Evolutionary conservation across 2,113 vertebrate genomes (phyloP).

Genomic region (Gallinago undulata): DNA sequence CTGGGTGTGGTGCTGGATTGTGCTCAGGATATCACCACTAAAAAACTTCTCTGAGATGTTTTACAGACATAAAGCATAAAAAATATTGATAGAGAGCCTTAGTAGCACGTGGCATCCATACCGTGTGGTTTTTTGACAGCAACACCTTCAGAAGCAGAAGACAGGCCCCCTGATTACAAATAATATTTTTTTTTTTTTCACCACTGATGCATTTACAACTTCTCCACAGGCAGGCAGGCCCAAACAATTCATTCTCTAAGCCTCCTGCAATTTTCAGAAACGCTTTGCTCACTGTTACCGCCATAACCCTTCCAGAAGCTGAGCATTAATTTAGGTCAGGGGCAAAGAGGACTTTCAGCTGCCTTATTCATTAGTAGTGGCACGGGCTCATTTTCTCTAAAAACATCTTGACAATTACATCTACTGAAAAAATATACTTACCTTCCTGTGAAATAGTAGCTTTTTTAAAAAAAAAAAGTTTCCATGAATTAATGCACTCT

Average conservation of each 20-base stretch:
- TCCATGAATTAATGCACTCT: neutral
- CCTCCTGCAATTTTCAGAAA: neutral
- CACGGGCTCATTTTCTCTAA: neutral
- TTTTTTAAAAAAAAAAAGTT: neutral
- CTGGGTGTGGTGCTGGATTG: neutral
- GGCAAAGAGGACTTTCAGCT: neutral
- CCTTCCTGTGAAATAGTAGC: neutral
- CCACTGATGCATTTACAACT: neutral
- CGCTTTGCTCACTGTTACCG: neutral
- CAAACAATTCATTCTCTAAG: neutral
- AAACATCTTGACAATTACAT: neutral
- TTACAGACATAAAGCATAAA: neutral
- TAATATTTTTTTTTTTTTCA: neutral
- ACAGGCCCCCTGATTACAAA: neutral
- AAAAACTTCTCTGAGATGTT: neutral
- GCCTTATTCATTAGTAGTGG: neutral
- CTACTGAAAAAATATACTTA: neutral
- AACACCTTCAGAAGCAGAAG: neutral
- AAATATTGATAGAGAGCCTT: neutral
- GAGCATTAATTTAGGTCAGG: neutral
- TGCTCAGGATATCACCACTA: neutral
- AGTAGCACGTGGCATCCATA: neutral
- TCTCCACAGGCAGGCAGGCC: neutral
- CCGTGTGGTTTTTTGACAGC: accelerated
- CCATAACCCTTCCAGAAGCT: neutral